These are phyloP conservation scores for Meloidogyne chitwoodi DNA, from an alignment of 1,140 invertebrate genomes.

Conservation along the genomic window DNA sequence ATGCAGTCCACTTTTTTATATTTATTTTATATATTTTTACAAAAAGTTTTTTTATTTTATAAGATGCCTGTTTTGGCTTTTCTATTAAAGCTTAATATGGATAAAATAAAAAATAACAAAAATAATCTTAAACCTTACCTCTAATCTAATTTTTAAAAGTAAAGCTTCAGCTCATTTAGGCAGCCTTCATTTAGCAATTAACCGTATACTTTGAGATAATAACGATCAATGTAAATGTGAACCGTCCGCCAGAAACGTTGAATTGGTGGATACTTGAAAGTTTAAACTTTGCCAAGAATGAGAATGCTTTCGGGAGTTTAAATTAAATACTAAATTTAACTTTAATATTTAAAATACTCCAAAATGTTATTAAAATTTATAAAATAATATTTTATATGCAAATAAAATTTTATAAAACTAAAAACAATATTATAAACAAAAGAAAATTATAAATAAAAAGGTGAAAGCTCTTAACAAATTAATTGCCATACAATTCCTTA, in stretches of 20 bases:
- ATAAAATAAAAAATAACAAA: no score
- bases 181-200: not conserved
- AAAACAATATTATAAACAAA: not conserved
- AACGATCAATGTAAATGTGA: not conserved
- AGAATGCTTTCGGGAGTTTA: no score
- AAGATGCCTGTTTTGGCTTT: no score
- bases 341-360: no score
- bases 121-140: not conserved
- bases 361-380: not conserved
- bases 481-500: not conserved
- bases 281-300: no score
- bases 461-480: not conserved
- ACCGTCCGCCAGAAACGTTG: not conserved
- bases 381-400: not conserved
- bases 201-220: not conserved
- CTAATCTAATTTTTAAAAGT: no score
- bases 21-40: not conserved
- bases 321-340: no score
- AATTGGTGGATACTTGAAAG: no score
- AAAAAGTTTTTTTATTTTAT: not conserved
- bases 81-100: no score
- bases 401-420: not conserved
- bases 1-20: not conserved
- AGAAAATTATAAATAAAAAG: not conserved
- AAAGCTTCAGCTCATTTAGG: not conserved